Evolutionary conservation across 30 jellyfish, hydroid and myxozoan genomes (phyloP).

Genomic region (Calvadosia cruxmelitensis): DNA sequence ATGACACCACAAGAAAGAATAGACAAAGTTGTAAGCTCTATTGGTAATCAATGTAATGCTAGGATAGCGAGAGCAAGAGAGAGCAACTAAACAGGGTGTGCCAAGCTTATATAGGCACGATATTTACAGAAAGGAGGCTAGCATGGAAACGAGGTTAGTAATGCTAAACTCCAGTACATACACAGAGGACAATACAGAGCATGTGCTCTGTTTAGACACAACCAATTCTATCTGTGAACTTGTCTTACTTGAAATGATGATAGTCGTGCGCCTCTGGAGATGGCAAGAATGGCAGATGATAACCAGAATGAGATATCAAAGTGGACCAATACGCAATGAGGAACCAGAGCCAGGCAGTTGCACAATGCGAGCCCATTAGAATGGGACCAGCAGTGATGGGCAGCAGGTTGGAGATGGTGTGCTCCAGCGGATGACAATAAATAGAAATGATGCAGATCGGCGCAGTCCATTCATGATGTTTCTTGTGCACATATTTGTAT

Average conservation of each 20-base stretch:
- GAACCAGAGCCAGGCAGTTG: conserved; percentile 67
- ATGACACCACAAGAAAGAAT: too few species aligned
- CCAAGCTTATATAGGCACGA: too few species aligned
- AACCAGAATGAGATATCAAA: conserved; percentile 72
- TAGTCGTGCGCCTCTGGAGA: conserved; percentile 97
- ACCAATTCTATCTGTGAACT: too few species aligned
- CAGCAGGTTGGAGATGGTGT: conserved; percentile 34
- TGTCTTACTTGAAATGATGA: conserved; percentile 74
- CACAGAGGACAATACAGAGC: too few species aligned
- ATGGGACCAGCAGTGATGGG: conserved; percentile 71
- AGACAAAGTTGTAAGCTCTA: too few species aligned
- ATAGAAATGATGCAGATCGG: conserved; percentile 54
- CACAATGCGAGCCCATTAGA: conserved; percentile 82
- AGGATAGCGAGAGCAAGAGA: too few species aligned
- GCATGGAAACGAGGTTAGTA: too few species aligned
- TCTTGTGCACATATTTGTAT: conserved; percentile 70
- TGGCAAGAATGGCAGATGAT: conserved; percentile 80
- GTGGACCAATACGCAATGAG: conserved; percentile 49
- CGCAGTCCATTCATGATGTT: conserved; percentile 94
- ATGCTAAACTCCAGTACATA: too few species aligned
- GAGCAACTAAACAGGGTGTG: too few species aligned
- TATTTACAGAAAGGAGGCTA: too few species aligned
- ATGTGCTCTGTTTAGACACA: too few species aligned
- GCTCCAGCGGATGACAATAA: conserved; percentile 82
- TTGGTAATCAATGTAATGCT: too few species aligned